Base-by-base conservation (phyloP, 2,888 invertebrate genomes). In the Furcula furcula region DNA sequence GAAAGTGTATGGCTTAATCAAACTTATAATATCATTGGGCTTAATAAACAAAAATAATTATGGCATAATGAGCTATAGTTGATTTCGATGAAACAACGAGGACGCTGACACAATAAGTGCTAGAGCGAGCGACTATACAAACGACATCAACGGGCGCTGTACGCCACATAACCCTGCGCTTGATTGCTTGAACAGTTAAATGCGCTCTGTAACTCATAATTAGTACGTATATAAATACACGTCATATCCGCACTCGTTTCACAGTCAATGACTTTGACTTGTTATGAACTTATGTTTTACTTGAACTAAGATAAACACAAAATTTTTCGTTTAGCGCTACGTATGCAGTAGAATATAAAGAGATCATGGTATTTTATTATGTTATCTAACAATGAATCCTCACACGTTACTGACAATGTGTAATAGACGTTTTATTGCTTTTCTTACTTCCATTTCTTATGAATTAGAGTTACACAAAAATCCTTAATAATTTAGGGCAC, bases 111-210 rank as follows among this genome's bases (percentile, higher is more conserved):
- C 38, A 46, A 47, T 26, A 44, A 34, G 35, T 36, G 39, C 37
- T 33, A 38, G 43, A 50, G 52, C 55, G 49, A 40, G 37, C 47
- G 55, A 45, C 52, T 50, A 65, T 80, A 78, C 76, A 81, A 84
- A 86, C 74, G 87, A 87, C 80, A 77, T 86, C 83, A 87, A 87
- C 87, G 87, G 58, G 80, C 71, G 67, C 64, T 36, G 37, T 14
- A 26, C 26, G 35, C 30, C 35, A 37, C 51, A 42, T 34, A 37
- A 37, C 43, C 49, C 45, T 65, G 58, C 61, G 59, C 60, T 45
- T 61, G 54, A 57, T 57, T 54, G 28, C 51, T 22, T 43, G 32
- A 47, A 54, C 49, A 45, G 58, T 46, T 54, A 45, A 48, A 44
- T 42, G 42, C 41, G 31, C 45, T 33, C 36, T 42, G 53, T 42